Evolutionary conservation across 2,888 invertebrate species (phyloP).

Genomic region (Scaptomyza cyrtandrae): DNA sequence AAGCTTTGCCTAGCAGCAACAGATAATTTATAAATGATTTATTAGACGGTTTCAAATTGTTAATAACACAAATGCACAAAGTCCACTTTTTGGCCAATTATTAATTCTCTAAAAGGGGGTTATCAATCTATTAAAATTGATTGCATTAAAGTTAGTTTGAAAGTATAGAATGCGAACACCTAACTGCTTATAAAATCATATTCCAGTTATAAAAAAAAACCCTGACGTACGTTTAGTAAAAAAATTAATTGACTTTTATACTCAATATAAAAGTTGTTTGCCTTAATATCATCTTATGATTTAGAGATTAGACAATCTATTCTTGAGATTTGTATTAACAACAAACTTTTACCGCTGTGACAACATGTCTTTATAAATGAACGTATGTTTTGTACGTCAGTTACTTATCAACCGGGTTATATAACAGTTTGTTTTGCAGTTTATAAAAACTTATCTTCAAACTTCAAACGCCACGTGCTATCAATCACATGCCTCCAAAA

Average conservation of each 20-base stretch:
- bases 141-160: background rate
- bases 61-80: slow-evolving; percentile 1
- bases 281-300: background rate
- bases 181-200: no score
- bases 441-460: slow-evolving; percentile 26
- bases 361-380: slow-evolving; percentile 19
- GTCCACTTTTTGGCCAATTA: slow-evolving; percentile 2
- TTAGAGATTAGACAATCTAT: background rate
- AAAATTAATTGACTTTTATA: background rate
- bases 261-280: background rate
- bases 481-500: slow-evolving; percentile 46
- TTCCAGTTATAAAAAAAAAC: no score
- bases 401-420: slow-evolving; percentile 23
- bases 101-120: background rate
- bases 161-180: no score
- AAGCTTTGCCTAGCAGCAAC: background rate
- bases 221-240: background rate
- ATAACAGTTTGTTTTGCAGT: slow-evolving; percentile 18
- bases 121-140: background rate
- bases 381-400: background rate
- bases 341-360: background rate
- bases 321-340: background rate
- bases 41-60: background rate
- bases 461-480: slow-evolving; percentile 32
- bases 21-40: slow-evolving; percentile 16